Percentiles rank a stretch among this genome's conserved stretches.
These are phyloP conservation scores for Steatocranus sp. DNA, from an alignment of 2,797 vertebrate species.

Conservation along the genomic window DNA sequence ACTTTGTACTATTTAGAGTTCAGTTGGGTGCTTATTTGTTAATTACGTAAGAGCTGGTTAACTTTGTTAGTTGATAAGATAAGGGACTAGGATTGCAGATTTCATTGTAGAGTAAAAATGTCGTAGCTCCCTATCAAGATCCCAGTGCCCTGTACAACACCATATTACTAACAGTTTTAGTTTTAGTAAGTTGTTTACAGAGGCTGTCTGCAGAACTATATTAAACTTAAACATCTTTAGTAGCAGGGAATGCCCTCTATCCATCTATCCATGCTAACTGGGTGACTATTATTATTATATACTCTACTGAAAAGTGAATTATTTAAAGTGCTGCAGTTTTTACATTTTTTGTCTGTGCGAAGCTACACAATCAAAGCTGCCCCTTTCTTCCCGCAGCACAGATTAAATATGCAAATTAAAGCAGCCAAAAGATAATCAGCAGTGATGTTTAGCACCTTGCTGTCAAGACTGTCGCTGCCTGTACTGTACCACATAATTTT, in stretches of 20 bases:
- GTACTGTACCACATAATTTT: background rate
- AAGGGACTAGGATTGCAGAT: background rate
- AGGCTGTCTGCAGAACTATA: background rate
- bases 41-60: background rate
- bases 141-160: background rate
- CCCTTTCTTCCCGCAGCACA: background rate
- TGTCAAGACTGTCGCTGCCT: background rate
- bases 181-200: background rate
- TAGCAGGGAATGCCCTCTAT: background rate
- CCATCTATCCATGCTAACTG: background rate
- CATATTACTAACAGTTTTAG: background rate
- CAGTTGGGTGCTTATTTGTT: background rate
- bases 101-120: background rate
- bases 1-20: background rate
- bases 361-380: background rate
- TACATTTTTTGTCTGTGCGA: background rate
- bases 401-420: background rate
- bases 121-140: background rate
- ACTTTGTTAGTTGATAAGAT: background rate
- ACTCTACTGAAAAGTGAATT: background rate
- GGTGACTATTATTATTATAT: background rate
- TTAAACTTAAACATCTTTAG: background rate
- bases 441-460: background rate
- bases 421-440: background rate
- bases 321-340: background rate